phyloP scores from a whole-genome alignment of 2,113 vertebrate genomes.

The Atractosteus spatula region DNA sequence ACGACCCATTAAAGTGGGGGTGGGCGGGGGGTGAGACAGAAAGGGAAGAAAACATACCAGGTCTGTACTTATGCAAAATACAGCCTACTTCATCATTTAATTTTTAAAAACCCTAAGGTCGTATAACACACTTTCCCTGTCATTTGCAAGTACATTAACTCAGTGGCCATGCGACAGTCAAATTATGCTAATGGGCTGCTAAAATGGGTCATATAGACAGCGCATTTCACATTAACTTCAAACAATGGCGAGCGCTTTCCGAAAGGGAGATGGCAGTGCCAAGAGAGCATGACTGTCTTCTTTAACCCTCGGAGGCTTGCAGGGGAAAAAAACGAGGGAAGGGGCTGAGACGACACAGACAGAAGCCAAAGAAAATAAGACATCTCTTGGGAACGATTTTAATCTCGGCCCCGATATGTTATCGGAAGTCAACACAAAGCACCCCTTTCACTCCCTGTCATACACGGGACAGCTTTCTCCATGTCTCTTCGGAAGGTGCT shows the following conservation, averaged over 20 bases:
- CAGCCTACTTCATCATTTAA: constrained; percentile 76
- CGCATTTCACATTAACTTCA: constrained; percentile 72
- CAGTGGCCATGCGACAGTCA: constrained; percentile 76
- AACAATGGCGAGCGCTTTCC: constrained; percentile 65
- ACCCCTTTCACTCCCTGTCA: too few species aligned
- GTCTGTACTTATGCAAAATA: constrained; percentile 56
- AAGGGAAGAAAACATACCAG: constrained; percentile 7
- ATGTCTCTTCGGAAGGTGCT: too few species aligned
- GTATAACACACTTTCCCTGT: constrained; percentile 84
- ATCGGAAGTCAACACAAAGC: too few species aligned
- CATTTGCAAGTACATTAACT: constrained; percentile 90
- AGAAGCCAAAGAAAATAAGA: too few species aligned
- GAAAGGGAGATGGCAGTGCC: constrained; percentile 63
- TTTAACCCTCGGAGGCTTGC: constrained; percentile 17
- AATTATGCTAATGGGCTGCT: constrained; percentile 88
- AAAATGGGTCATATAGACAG: constrained; percentile 82
- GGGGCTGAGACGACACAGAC: neutral
- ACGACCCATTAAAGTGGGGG: neutral
- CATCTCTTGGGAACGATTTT: too few species aligned
- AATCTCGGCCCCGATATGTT: too few species aligned
- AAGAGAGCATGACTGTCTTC: constrained; percentile 17
- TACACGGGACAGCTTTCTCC: too few species aligned
- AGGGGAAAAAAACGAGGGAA: neutral
- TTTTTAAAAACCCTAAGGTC: constrained; percentile 86
- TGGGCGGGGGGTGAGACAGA: neutral